Evolutionary conservation across 2,113 vertebrate genomes (phyloP), one percentile per base, ranked within the genome.

Genomic region (Bubo scandiacus): DNA sequence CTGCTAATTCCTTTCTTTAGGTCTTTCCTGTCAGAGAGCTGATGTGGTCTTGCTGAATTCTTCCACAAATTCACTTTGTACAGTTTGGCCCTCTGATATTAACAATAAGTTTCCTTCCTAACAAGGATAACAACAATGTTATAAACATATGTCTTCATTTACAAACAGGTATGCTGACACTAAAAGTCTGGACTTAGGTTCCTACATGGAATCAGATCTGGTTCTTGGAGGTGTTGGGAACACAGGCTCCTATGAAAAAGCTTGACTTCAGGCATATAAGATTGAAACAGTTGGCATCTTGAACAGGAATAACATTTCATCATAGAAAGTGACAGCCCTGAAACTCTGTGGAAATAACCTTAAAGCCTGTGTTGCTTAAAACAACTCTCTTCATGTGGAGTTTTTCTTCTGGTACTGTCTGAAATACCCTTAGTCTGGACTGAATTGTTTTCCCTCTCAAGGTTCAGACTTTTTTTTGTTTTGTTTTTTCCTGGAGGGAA

Each of bases 1-100:
- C 77, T 90, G 51, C 36, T 96, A 94, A 96, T 92, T 91, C 81
- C 90, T 95, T 94, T 93, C 95, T 96, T 96, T 91, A 84, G 83
- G 92, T 88, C 49, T 80, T 95, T 94, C 94, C 94, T 91, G 80
- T 95, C 81, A 86, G 65, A 88, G 26, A 43, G 43, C 52, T 91
- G 54, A 89, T 93, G 92, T 84, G 94, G 86, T 86, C 94, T 81
- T 89, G 61, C 43, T 78, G 70, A 92, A 94, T 91, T 95, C 83
- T 88, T 90, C 57, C 57, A 72, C 52, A 94, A 81, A 72, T 81
- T 90, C 43, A 57, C 80, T 92, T 86, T n/a, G 45, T 81, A 8
- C 30, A 32, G 27, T 75, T 91, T 88, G 49, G 32, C 26, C 71
- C 25, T 74, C 61, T 67, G 36, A 34, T 71, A 84, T 55, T 88